Conservation (phyloP, 2,797 vertebrate species). For the Parotocinclus haroldoi region DNA sequence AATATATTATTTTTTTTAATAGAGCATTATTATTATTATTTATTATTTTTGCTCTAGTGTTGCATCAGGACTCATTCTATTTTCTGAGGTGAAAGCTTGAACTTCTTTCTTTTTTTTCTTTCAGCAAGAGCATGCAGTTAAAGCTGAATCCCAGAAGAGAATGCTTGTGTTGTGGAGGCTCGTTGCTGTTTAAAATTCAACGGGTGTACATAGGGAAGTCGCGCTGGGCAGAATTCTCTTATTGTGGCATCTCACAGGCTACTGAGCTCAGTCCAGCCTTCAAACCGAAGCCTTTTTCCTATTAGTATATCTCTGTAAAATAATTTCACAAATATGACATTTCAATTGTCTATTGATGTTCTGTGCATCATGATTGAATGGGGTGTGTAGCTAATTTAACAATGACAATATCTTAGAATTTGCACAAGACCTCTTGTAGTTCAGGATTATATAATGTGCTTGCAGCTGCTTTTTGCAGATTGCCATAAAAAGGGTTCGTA, state of each 20-base stretch:
- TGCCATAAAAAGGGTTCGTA: constrained; percentile 8
- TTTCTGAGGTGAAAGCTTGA: neutral
- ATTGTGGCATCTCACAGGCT: constrained; percentile 25
- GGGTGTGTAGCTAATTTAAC: no score
- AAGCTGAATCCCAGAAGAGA: constrained; percentile 25
- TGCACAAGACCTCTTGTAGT: no score
- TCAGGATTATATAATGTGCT: no score
- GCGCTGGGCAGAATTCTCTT: constrained; percentile 32
- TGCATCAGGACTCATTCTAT: constrained; percentile 7
- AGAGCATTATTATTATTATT: no score
- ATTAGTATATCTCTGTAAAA: constrained; percentile 6
- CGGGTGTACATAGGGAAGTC: constrained; percentile 20
- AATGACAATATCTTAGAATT: no score
- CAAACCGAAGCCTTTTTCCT: constrained; percentile 2
- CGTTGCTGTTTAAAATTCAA: constrained; percentile 41
- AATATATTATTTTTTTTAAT: no score
- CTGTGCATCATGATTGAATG: no score
- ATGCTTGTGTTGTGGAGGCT: constrained; percentile 33
- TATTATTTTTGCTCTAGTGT: neutral
- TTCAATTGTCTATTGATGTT: neutral
- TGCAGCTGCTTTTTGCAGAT: no score
- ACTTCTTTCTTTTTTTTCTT: neutral
- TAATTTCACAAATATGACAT: constrained; percentile 2
- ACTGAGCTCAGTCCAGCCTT: constrained; percentile 8
- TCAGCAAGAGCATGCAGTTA: neutral